Percentiles rank a stretch among this genome's conserved stretches.
Conservation (phyloP, 1,140 invertebrate genomes). For the Melitaea cinxia region DNA sequence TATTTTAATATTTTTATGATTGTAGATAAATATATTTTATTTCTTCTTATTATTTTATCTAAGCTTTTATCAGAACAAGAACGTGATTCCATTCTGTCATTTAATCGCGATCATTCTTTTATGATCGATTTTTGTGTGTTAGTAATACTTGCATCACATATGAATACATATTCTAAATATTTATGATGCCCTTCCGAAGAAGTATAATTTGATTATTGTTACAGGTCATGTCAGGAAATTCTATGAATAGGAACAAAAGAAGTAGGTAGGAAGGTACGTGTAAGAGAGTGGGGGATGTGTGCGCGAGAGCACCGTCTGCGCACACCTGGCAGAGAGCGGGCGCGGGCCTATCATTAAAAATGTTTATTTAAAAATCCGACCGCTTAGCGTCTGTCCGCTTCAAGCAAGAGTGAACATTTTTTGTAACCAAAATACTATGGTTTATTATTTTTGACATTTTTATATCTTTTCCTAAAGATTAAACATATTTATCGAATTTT, state of each 20-base stretch:
- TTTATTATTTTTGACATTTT: background rate
- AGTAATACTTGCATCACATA: slow-evolving; percentile 1
- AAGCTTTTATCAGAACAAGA: background rate
- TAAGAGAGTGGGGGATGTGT: slow-evolving; percentile 41
- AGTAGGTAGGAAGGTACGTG: slow-evolving; percentile 48
- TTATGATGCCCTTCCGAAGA: slow-evolving; percentile 42
- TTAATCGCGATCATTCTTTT: too few relatives aligned
- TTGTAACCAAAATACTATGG: slow-evolving; percentile 5
- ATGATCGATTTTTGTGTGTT: too few relatives aligned
- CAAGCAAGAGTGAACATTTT: slow-evolving; percentile 55
- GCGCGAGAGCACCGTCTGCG: slow-evolving; percentile 65
- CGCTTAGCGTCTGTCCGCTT: slow-evolving; percentile 64
- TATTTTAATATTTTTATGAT: background rate
- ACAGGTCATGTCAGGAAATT: slow-evolving; percentile 61
- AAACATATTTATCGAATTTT: background rate
- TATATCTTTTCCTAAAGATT: background rate
- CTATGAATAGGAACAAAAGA: slow-evolving; percentile 77
- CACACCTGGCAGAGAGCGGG: slow-evolving; percentile 71
- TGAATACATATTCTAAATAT: slow-evolving; percentile 26
- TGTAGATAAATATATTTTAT: background rate
- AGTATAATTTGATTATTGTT: slow-evolving; percentile 57
- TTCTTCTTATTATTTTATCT: background rate
- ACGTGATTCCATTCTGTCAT: background rate
- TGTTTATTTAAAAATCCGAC: slow-evolving; percentile 81
- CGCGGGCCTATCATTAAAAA: slow-evolving; percentile 79